These are phyloP conservation scores for Leptinotarsa lineolata DNA, from an alignment of 1,140 invertebrate species.

Conservation along the genomic window DNA sequence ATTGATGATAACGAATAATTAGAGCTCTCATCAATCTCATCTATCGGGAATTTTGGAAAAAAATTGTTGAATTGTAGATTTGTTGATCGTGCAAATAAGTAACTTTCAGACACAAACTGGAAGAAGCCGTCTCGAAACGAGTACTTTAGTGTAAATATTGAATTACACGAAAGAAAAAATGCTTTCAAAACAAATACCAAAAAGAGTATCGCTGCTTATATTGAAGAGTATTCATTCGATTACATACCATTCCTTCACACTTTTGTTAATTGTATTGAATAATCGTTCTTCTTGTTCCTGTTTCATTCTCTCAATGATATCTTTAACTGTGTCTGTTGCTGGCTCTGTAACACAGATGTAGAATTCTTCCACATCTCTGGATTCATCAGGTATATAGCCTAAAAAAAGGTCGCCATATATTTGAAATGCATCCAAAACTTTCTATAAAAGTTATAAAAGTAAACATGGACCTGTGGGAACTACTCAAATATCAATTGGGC, in stretches of 20 bases:
- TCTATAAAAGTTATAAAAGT: neutral
- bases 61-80: too few relatives aligned
- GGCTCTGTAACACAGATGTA: constrained; percentile 68
- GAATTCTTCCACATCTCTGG: constrained; percentile 66
- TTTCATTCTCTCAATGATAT: constrained; percentile 62
- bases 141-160: too few relatives aligned
- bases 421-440: neutral
- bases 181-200: too few relatives aligned
- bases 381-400: constrained; percentile 69
- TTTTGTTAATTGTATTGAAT: constrained; percentile 66
- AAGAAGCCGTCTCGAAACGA: too few relatives aligned
- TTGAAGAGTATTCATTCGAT: neutral
- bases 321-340: constrained; percentile 56
- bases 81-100: too few relatives aligned
- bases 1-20: too few relatives aligned
- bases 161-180: too few relatives aligned
- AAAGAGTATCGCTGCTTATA: too few relatives aligned
- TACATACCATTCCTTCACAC: constrained; percentile 63
- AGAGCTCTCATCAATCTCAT: too few relatives aligned
- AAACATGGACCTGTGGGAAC: neutral
- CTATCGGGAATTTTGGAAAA: too few relatives aligned
- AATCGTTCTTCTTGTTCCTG: constrained; percentile 66
- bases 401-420: neutral
- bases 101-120: too few relatives aligned
- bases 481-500: neutral